These are phyloP conservation scores for Hydrophis major DNA, from an alignment of 2,797 vertebrate species.

Conservation along the genomic window DNA sequence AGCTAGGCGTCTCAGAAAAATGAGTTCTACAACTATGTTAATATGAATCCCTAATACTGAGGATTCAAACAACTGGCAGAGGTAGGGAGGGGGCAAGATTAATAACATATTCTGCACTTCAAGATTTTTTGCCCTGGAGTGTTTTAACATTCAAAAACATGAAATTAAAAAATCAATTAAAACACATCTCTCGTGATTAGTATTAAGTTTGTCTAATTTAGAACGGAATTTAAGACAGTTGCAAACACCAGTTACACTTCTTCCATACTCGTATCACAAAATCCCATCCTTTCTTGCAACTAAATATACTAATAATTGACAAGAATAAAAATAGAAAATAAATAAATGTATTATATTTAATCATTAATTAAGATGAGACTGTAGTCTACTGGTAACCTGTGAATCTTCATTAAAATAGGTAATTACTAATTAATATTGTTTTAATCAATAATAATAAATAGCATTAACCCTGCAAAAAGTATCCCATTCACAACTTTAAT, in stretches of 20 bases:
- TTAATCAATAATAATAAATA: not conserved
- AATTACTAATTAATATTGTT: slow-evolving; percentile 46
- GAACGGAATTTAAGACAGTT: not conserved
- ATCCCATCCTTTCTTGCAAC: slow-evolving; percentile 22
- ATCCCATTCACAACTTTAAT: slow-evolving; percentile 6
- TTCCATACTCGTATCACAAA: not conserved
- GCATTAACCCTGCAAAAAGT: not conserved
- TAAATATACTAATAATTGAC: not conserved
- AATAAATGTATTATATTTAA: not conserved
- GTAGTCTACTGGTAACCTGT: slow-evolving; percentile 31
- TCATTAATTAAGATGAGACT: not conserved
- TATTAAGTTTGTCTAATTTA: slow-evolving; percentile 29
- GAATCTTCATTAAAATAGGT: slow-evolving; percentile 34
- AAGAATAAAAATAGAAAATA: not conserved
- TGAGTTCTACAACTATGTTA: not conserved
- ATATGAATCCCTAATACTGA: not conserved
- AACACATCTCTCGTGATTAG: slow-evolving; percentile 15
- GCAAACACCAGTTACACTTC: not conserved
- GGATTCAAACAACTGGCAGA: not conserved
- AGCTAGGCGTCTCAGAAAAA: not conserved
- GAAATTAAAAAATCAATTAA: not conserved
- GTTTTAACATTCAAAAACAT: not conserved
- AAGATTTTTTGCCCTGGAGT: not conserved
- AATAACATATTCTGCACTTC: not conserved
- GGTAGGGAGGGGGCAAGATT: not conserved